Evolutionary conservation across 2,797 vertebrate species (phyloP), one percentile per base, ranked within the genome.

Genomic region (Limnodromus scolopaceus): DNA sequence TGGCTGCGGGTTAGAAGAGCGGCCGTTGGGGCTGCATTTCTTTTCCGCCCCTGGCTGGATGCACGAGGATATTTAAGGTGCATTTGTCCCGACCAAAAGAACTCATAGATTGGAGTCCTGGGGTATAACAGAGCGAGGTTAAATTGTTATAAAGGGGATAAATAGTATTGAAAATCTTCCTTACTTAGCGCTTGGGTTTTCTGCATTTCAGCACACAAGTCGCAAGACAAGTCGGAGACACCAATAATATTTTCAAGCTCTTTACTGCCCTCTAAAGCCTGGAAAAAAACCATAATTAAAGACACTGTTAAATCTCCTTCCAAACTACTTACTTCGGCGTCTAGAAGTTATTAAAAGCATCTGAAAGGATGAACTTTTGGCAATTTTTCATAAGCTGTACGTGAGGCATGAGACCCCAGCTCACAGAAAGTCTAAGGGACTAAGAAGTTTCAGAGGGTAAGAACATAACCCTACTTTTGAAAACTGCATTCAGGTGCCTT

Each of bases 231-330:
- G 81, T 32, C 61, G 2, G 93, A 97, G 75, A 51, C 41, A 10
- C 97, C 96, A 23, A 97, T 32, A 76, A 98, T 91, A 58, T 89
- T 98, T 94, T 96, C 98, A 97, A 99, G 98, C 98, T 99, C 98
- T 98, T 97, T 98, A 96, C 98, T 99, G 99, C 98, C 98, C 98
- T 98, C 98, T 98, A 98, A 98, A 98, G 99, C 98, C 99, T 99
- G 93, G 54, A 98, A 97, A 98, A 55, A 98, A 55, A 7, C 12
- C 66, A 64, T 32, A 64, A 96, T 51, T 55, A 45, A 80, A 55
- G 66, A n/a, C 19, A 38, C 7, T 6, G 22, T 22, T 76, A 64
- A 84, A 72, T 66, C 55, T 66, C 45, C 36, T 82, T 51, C 51
- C n/a, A 17, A 84, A 55, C 18, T 6, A 22, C 3, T 24, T 32